These are phyloP conservation scores for Coilia nasus DNA, from an alignment of 2,797 vertebrate species.

Conservation along the genomic window DNA sequence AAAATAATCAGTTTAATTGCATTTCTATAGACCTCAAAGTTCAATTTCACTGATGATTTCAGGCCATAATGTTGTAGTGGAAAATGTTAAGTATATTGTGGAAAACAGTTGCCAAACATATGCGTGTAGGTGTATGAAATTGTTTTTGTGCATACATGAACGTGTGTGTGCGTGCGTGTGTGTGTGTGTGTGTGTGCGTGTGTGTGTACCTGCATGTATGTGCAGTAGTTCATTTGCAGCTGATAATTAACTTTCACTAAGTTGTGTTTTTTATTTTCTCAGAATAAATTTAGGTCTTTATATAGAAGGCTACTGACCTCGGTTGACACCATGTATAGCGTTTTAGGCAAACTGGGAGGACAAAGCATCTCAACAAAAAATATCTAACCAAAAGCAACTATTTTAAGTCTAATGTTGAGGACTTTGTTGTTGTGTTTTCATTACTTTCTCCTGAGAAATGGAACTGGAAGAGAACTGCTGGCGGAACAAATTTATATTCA, in stretches of 20 bases:
- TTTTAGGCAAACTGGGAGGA: no score
- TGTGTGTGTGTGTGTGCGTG: background rate
- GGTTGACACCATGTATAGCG: no score
- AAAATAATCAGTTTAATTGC: slow-evolving; percentile 33
- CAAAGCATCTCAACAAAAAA: no score
- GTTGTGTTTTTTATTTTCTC: no score
- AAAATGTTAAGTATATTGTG: background rate
- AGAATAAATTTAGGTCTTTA: no score
- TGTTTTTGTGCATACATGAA: background rate
- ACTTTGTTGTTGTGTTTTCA: background rate
- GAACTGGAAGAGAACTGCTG: background rate
- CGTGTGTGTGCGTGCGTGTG: background rate
- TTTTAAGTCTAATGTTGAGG: background rate
- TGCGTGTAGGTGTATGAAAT: background rate
- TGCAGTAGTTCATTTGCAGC: no score
- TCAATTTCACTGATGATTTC: background rate
- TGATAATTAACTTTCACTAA: no score
- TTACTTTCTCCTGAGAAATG: background rate
- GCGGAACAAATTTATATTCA: background rate
- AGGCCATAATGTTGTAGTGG: background rate
- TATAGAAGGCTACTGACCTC: no score
- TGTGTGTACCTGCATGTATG: background rate
- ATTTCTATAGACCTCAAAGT: background rate
- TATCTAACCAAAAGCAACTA: no score
- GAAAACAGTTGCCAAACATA: background rate